These are phyloP conservation scores for Dolichoris vasculosae DNA, from an alignment of 1,140 invertebrate species.

Conservation along the genomic window DNA sequence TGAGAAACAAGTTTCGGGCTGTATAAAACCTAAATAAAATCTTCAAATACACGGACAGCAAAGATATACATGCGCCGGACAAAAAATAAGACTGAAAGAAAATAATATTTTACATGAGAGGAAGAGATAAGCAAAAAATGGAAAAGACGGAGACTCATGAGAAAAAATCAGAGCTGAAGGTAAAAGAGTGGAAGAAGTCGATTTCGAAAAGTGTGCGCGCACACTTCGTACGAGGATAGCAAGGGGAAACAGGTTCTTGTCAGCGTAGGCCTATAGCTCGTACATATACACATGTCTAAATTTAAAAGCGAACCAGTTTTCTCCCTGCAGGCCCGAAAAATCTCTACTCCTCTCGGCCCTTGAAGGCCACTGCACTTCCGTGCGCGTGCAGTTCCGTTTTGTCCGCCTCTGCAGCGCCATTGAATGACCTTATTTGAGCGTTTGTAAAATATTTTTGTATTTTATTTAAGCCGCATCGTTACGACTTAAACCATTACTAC, in stretches of 20 bases:
- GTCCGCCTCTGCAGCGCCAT: neutral
- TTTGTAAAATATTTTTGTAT: too few relatives aligned
- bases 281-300: constrained; percentile 52
- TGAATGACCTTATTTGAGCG: neutral
- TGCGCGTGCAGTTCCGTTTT: neutral
- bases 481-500: too few relatives aligned
- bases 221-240: neutral
- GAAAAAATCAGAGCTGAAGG: neutral
- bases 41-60: neutral
- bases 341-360: neutral
- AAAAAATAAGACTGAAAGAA: neutral
- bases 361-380: constrained; percentile 45
- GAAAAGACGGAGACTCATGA: neutral
- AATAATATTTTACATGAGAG: neutral
- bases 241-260: constrained; percentile 54
- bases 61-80: neutral
- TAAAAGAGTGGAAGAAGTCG: neutral
- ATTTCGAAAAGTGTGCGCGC: constrained; percentile 9
- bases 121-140: neutral
- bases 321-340: constrained; percentile 5
- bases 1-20: too few relatives aligned
- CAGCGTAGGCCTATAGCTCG: neutral
- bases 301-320: constrained; percentile 56
- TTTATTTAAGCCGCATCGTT: too few relatives aligned
- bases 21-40: too few relatives aligned